These are phyloP conservation scores for Ceratina calcarata DNA, from an alignment of 1,140 invertebrate species.

Conservation along the genomic window DNA sequence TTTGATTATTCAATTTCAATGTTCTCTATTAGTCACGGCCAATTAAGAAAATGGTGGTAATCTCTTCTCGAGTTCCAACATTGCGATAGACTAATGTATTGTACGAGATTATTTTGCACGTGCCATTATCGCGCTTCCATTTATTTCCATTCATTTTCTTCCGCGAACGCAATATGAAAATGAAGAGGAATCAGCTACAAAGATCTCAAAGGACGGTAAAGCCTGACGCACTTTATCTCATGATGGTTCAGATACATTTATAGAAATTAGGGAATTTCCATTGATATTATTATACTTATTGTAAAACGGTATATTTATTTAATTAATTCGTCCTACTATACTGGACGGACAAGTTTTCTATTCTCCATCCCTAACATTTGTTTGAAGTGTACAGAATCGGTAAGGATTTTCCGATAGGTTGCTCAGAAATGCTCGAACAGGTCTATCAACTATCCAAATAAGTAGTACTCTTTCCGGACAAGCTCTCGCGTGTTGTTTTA, in stretches of 20 bases:
- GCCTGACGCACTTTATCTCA: too few relatives aligned
- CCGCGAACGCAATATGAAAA: not conserved
- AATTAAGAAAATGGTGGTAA: too few relatives aligned
- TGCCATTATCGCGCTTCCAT: not conserved
- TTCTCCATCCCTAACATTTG: not conserved
- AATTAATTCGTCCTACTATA: too few relatives aligned
- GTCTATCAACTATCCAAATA: slow-evolving; percentile 65
- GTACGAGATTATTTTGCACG: not conserved
- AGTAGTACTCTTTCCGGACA: slow-evolving; percentile 50
- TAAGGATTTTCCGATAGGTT: not conserved
- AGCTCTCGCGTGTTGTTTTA: slow-evolving; percentile 22
- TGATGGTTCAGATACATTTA: too few relatives aligned
- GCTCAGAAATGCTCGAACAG: slow-evolving; percentile 53
- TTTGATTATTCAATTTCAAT: too few relatives aligned
- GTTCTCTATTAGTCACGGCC: too few relatives aligned
- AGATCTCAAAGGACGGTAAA: not conserved
- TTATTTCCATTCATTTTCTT: not conserved
- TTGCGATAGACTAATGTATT: too few relatives aligned
- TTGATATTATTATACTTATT: too few relatives aligned
- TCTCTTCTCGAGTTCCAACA: too few relatives aligned
- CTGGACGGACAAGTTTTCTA: not conserved
- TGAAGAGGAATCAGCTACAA: not conserved
- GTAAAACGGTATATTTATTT: too few relatives aligned
- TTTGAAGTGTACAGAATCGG: not conserved
- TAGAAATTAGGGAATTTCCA: too few relatives aligned